These are phyloP conservation scores for Nipponia nippon DNA, from an alignment of 2,113 vertebrate genomes.

Conservation along the genomic window DNA sequence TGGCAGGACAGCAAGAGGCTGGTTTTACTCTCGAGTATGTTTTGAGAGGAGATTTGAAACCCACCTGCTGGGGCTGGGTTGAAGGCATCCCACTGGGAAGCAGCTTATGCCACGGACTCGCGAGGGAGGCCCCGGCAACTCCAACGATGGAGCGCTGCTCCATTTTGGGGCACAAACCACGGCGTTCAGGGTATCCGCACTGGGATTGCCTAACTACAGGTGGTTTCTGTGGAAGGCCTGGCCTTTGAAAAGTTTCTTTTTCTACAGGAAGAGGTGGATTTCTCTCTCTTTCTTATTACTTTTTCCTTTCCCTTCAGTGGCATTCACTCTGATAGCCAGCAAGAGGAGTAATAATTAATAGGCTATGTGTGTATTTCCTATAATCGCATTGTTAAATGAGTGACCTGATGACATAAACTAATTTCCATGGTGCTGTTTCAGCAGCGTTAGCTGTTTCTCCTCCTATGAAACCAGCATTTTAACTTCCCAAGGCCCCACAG, in stretches of 20 bases:
- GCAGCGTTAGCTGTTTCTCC: accelerated
- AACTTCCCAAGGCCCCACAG: not conserved
- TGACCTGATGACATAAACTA: not conserved
- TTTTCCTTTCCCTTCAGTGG: not conserved
- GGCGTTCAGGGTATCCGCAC: accelerated
- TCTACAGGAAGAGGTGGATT: not conserved
- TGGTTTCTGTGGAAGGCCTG: not conserved
- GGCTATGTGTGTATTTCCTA: not conserved
- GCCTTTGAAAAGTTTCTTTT: not conserved
- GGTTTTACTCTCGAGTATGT: not conserved
- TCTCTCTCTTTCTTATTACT: not conserved
- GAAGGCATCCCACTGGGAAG: not conserved
- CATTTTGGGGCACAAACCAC: accelerated
- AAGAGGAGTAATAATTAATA: not conserved
- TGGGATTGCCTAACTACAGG: not conserved
- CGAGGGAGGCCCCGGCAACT: not conserved
- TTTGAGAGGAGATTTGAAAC: not conserved
- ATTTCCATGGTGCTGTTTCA: not conserved
- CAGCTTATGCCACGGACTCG: not conserved
- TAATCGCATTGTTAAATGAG: not conserved
- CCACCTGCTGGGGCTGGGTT: not conserved
- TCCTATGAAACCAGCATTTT: not conserved
- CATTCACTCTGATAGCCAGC: not conserved
- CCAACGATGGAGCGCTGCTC: accelerated
- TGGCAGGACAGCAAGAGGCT: not conserved